phyloP scores from a whole-genome alignment of 2,888 invertebrate genomes.

The Lapara coniferarum region DNA sequence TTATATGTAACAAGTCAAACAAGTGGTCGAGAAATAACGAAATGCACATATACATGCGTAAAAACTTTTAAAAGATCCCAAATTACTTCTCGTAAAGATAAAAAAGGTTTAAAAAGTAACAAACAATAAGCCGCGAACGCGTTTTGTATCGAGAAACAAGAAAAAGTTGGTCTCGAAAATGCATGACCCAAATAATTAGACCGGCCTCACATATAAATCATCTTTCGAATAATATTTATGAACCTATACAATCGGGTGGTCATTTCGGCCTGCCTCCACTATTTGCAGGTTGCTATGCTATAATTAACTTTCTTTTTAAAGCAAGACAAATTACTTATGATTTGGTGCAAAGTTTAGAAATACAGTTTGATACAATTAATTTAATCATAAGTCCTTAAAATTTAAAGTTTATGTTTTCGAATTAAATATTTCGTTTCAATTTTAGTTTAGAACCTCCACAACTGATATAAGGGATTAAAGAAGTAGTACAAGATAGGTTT shows the following conservation, averaged over 20 bases:
- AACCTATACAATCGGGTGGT: slow-evolving; percentile 67
- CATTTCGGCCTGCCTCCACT: slow-evolving; percentile 42
- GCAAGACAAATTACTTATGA: neutral
- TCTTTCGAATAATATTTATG: slow-evolving; percentile 73
- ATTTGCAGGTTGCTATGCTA: slow-evolving; percentile 28
- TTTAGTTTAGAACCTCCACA: too few species aligned
- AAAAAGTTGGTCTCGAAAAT: slow-evolving; percentile 66
- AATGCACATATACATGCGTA: slow-evolving; percentile 12
- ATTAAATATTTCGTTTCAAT: too few species aligned
- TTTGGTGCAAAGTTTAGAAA: neutral
- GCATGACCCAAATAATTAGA: slow-evolving; percentile 77
- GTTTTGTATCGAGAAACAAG: slow-evolving; percentile 35
- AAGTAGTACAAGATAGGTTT: too few species aligned
- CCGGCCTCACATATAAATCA: slow-evolving; percentile 71
- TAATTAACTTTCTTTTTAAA: slow-evolving; percentile 1
- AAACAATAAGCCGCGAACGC: slow-evolving; percentile 45
- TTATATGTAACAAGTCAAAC: slow-evolving; percentile 12
- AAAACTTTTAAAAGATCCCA: slow-evolving; percentile 22
- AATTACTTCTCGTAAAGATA: slow-evolving; percentile 25
- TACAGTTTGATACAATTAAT: too few species aligned
- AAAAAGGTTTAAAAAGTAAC: slow-evolving; percentile 34
- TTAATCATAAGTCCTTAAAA: too few species aligned
- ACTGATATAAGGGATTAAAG: too few species aligned
- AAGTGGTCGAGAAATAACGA: neutral
- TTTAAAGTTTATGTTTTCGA: too few species aligned